Conservation (phyloP, 2,888 invertebrate genomes). For the Dynastes maya region DNA sequence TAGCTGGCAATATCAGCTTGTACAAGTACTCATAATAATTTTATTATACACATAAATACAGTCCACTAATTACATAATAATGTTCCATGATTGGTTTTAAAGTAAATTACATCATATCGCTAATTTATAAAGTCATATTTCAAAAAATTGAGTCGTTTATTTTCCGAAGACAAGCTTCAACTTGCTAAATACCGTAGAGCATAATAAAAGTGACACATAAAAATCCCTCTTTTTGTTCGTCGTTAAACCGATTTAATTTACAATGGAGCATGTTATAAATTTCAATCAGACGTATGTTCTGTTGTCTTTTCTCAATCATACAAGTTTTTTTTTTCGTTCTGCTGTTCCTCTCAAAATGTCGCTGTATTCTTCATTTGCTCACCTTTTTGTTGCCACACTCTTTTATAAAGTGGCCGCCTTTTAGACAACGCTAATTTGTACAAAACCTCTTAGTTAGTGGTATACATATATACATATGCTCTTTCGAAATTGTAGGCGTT, state of each 20-base stretch:
- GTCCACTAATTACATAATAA: background rate
- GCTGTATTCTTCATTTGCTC: slow-evolving; percentile 38
- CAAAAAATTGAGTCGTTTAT: slow-evolving; percentile 36
- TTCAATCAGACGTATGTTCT: slow-evolving; percentile 25
- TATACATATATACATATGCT: background rate
- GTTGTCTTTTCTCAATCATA: slow-evolving; percentile 22
- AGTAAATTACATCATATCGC: slow-evolving; percentile 12
- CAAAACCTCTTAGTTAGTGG: slow-evolving; percentile 5
- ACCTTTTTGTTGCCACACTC: slow-evolving; percentile 6
- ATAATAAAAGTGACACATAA: slow-evolving; percentile 34
- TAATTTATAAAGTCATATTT: slow-evolving; percentile 33
- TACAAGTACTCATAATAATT: background rate
- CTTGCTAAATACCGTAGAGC: slow-evolving; percentile 1
- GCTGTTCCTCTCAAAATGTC: slow-evolving; percentile 29
- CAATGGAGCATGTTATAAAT: slow-evolving; percentile 37
- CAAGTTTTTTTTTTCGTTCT: slow-evolving; percentile 24
- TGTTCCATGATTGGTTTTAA: background rate
- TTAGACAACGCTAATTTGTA: slow-evolving; percentile 13
- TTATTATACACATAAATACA: slow-evolving; percentile 3
- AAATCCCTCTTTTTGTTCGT: slow-evolving; percentile 18
- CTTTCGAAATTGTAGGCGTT: slow-evolving; percentile 35
- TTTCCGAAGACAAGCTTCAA: slow-evolving; percentile 11
- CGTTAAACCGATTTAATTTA: slow-evolving; percentile 34
- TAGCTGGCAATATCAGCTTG: background rate
- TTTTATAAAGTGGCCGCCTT: slow-evolving; percentile 2